A percentile compares a stretch with the other conserved stretches of the same genome.
Conservation (phyloP, 2,888 invertebrate species). For the Euzophera pinguis region DNA sequence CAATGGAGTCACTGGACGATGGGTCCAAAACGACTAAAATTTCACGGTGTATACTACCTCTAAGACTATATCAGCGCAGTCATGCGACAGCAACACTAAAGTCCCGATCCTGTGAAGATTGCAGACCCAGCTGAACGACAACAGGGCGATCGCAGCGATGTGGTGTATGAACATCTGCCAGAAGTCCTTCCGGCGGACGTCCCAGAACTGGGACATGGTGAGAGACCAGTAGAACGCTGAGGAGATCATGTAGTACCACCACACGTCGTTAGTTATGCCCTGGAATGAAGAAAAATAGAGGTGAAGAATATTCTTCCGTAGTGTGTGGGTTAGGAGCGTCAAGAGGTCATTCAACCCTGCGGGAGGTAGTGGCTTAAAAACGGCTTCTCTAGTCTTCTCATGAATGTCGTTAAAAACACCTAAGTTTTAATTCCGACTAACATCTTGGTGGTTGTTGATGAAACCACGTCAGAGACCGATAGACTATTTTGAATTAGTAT, state of each 20-base stretch:
- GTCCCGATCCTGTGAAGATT: slow-evolving; percentile 96
- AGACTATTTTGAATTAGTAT: no score
- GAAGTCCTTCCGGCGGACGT: slow-evolving; percentile 95
- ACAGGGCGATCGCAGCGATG: slow-evolving; percentile 92
- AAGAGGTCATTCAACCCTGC: no score
- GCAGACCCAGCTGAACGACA: slow-evolving; percentile 96
- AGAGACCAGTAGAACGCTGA: slow-evolving; percentile 97
- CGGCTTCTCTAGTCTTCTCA: no score
- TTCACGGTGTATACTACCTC: slow-evolving; percentile 86
- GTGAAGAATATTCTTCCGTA: no score
- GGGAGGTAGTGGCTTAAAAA: no score
- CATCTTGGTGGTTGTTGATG: no score
- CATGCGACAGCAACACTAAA: slow-evolving; percentile 91
- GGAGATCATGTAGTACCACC: slow-evolving; percentile 99
- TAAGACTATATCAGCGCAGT: slow-evolving; percentile 93
- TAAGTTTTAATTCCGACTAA: no score
- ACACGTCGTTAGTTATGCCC: slow-evolving; percentile 89
- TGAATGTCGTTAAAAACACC: no score
- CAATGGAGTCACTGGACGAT: no score
- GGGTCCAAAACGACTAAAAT: no score
- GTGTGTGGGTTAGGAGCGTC: no score
- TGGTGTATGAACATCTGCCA: slow-evolving; percentile 99
- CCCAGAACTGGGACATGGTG: slow-evolving; percentile 95
- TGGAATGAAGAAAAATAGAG: slow-evolving; percentile 57
- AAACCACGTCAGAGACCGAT: no score